These are phyloP conservation scores for Drosophila formosana DNA, from an alignment of 2,888 invertebrate genomes.

Conservation along the genomic window DNA sequence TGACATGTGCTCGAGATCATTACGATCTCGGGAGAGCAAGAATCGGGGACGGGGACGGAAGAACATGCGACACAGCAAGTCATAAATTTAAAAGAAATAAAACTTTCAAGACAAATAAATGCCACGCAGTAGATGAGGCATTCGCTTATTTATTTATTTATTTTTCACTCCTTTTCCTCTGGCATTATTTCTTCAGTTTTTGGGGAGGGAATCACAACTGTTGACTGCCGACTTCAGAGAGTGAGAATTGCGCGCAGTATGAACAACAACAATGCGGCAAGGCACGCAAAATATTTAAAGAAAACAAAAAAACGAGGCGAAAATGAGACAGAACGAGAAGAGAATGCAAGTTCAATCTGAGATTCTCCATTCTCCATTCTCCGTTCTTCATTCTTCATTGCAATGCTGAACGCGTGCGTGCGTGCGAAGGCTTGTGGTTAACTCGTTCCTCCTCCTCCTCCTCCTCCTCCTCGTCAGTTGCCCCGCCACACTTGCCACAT, in stretches of 20 bases:
- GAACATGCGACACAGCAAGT: constrained; percentile 59
- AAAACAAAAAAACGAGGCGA: not conserved
- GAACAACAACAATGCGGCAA: constrained; percentile 25
- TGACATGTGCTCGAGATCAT: constrained; percentile 58
- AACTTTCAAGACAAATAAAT: constrained; percentile 84
- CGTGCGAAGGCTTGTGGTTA: constrained; percentile 60
- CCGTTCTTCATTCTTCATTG: constrained; percentile 24
- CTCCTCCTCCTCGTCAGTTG: not conserved
- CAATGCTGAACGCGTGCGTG: constrained; percentile 57
- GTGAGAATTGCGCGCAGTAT: constrained; percentile 22
- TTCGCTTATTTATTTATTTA: constrained; percentile 20
- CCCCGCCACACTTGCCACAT: constrained; percentile 4
- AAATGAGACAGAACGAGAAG: constrained; percentile 3
- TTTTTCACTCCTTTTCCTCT: not conserved
- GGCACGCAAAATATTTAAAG: constrained; percentile 77
- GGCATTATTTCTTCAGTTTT: not conserved
- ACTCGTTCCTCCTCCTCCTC: not conserved
- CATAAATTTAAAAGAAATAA: constrained; percentile 83
- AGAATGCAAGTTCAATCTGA: constrained; percentile 29
- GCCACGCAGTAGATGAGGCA: constrained; percentile 68
- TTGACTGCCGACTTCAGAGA: constrained; percentile 8
- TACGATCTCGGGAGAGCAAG: constrained; percentile 17
- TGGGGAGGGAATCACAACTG: constrained; percentile 23
- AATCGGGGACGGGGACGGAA: not conserved
- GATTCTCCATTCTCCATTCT: constrained; percentile 31